Conservation (phyloP, 2,888 invertebrate species). For the Heliconius charithonia region DNA sequence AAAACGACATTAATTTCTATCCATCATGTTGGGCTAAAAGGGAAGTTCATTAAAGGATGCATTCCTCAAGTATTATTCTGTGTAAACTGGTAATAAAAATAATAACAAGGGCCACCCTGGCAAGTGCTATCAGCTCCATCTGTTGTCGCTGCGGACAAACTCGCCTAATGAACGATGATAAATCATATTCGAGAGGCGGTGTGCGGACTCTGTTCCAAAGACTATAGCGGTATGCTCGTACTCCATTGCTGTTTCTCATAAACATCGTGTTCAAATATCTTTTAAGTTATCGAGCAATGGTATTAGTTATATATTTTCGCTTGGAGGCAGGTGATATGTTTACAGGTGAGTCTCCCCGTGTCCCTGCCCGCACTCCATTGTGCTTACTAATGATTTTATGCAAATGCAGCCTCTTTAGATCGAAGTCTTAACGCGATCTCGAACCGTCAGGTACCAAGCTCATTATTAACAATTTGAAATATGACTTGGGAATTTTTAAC, state of each 20-base stretch:
- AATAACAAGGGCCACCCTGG: slow-evolving; percentile 84
- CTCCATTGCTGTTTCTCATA: slow-evolving; percentile 57
- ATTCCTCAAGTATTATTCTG: slow-evolving; percentile 84
- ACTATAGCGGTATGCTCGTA: slow-evolving; percentile 44
- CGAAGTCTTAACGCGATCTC: slow-evolving; percentile 84
- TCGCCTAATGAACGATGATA: slow-evolving; percentile 84
- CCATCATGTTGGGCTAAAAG: slow-evolving; percentile 81
- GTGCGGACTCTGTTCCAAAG: slow-evolving; percentile 61
- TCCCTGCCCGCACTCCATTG: slow-evolving; percentile 82
- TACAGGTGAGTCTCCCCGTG: slow-evolving; percentile 73
- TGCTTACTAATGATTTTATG: slow-evolving; percentile 85
- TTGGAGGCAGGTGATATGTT: slow-evolving; percentile 58
- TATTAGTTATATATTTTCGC: slow-evolving; percentile 35
- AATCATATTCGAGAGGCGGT: slow-evolving; percentile 84
- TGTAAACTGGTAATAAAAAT: slow-evolving; percentile 83
- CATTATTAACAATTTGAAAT: slow-evolving; percentile 83
- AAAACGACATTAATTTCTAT: slow-evolving; percentile 81
- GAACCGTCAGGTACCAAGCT: slow-evolving; percentile 82
- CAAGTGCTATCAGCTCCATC: slow-evolving; percentile 84
- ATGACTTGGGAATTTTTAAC: slow-evolving; percentile 78
- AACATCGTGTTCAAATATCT: not conserved
- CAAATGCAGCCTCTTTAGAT: slow-evolving; percentile 84
- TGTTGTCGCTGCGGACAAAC: slow-evolving; percentile 84
- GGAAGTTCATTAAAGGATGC: slow-evolving; percentile 83
- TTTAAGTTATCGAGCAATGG: slow-evolving; percentile 53